Percentiles rank a stretch among this genome's conserved stretches.
phyloP scores from a whole-genome alignment of 1,140 invertebrate species.

The Papilio xuthus region DNA sequence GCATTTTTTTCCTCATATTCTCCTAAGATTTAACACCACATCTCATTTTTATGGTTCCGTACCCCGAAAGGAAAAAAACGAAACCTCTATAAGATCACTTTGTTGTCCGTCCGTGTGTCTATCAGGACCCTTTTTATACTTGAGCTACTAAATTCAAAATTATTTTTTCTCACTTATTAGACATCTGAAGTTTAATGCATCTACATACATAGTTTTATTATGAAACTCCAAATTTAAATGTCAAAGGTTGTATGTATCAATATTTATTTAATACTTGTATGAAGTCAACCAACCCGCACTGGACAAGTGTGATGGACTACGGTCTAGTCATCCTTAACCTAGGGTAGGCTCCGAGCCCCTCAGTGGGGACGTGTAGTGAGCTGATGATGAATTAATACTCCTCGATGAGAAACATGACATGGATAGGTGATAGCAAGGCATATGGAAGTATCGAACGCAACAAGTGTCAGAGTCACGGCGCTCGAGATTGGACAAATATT shows the following conservation, averaged over 20 bases:
- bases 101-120: no score
- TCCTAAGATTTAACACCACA: not conserved
- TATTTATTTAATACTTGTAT: not conserved
- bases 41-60: no score
- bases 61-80: no score
- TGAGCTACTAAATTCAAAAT: not conserved
- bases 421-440: not conserved
- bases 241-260: not conserved
- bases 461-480: slow-evolving; percentile 48
- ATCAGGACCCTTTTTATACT: no score
- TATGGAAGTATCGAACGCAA: slow-evolving; percentile 46
- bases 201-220: not conserved
- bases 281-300: no score
- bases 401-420: not conserved
- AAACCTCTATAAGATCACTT: no score
- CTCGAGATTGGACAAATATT: slow-evolving; percentile 52
- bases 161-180: not conserved
- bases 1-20: not conserved
- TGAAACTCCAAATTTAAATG: not conserved
- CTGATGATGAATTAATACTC: no score
- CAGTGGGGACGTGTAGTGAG: no score
- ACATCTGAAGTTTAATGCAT: not conserved
- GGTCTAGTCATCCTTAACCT: no score
- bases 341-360: no score
- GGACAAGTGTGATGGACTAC: no score